phyloP scores from a whole-genome alignment of 2,797 vertebrate genomes.

The Pteropus rufus region DNA sequence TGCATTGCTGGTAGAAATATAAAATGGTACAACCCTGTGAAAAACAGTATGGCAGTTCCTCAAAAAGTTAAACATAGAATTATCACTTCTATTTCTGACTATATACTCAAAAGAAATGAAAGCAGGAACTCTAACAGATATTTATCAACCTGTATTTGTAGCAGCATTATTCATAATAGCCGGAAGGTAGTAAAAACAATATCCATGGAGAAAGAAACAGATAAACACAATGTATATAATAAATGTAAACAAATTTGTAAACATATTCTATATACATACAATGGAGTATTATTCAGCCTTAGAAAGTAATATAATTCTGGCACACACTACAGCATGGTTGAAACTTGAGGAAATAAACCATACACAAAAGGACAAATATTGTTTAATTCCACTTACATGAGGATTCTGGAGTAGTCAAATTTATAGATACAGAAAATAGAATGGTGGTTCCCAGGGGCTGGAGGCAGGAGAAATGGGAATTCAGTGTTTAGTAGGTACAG shows the following conservation, averaged over 20 bases:
- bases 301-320: neutral
- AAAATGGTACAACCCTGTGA: neutral
- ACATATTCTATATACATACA: neutral
- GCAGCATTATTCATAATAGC: neutral
- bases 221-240: neutral
- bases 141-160: neutral
- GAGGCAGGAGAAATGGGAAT: neutral
- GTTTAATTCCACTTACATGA: neutral
- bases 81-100: neutral
- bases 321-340: neutral
- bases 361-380: neutral
- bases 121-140: neutral
- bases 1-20: neutral
- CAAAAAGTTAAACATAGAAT: neutral
- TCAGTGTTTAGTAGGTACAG: neutral
- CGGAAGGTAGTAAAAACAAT: neutral
- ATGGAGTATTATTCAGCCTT: neutral
- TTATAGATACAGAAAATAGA: neutral
- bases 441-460: neutral
- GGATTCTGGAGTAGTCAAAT: neutral
- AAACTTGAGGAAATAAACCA: neutral
- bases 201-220: neutral
- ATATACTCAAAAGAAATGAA: neutral
- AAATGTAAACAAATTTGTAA: neutral
- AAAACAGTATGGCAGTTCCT: neutral